Percentiles rank a stretch among this genome's conserved stretches.
Conservation (phyloP, 2,797 vertebrate species). For the Pelochelys cantorii region DNA sequence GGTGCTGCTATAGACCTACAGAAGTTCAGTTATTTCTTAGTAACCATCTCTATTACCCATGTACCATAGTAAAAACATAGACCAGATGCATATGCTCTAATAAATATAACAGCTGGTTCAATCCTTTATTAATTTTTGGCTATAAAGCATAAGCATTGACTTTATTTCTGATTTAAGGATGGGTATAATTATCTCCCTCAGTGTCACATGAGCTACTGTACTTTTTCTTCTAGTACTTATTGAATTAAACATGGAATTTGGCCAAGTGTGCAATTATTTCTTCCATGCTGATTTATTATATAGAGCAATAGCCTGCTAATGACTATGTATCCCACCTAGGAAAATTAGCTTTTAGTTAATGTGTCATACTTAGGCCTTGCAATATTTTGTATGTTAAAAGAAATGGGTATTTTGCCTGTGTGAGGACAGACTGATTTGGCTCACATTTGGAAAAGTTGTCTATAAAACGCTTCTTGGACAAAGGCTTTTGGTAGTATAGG, state of each 20-base stretch:
- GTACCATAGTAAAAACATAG: neutral
- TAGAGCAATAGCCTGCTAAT: neutral
- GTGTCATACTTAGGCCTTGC: neutral
- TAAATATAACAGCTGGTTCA: fast-evolving
- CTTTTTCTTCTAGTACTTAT: neutral
- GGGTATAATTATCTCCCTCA: fast-evolving
- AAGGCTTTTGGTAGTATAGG: neutral
- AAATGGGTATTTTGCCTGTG: neutral
- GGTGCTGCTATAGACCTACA: fast-evolving
- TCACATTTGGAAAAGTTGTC: neutral
- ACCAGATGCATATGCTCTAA: fast-evolving
- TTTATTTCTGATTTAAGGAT: neutral
- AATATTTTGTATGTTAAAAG: neutral
- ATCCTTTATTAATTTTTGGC: fast-evolving
- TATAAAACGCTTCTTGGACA: neutral
- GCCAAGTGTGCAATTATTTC: neutral
- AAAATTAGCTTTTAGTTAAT: neutral
- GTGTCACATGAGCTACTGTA: neutral
- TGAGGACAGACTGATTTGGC: neutral
- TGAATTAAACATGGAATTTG: neutral
- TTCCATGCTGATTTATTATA: neutral
- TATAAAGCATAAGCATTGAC: fast-evolving
- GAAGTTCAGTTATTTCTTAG: fast-evolving
- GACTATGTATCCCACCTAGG: neutral
- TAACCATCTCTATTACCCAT: fast-evolving